Conservation (phyloP, 1,140 invertebrate species). For the Achroia grisella region DNA sequence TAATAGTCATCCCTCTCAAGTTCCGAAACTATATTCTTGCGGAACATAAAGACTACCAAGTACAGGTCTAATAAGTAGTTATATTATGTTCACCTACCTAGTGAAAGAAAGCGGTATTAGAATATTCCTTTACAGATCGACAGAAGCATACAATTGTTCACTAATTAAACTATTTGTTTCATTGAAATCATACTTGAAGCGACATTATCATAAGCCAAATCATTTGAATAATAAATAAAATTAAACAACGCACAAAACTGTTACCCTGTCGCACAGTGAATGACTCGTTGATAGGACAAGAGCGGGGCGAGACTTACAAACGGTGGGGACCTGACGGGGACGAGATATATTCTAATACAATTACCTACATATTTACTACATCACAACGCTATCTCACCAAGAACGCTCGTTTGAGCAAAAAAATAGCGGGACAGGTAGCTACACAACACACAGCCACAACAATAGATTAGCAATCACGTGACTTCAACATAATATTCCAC, state of each 20-base stretch:
- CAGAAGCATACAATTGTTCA: background rate
- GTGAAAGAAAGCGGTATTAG: background rate
- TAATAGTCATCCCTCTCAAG: slow-evolving; percentile 21
- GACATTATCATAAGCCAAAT: slow-evolving; percentile 31
- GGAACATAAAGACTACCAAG: background rate
- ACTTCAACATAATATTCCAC: slow-evolving; percentile 17
- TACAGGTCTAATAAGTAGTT: too few relatives aligned
- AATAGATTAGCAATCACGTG: slow-evolving; percentile 42
- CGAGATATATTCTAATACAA: slow-evolving; percentile 61
- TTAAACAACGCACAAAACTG: slow-evolving; percentile 45
- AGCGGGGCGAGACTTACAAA: slow-evolving; percentile 32
- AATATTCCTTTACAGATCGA: too few relatives aligned
- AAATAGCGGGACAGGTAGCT: slow-evolving; percentile 34
- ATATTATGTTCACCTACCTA: too few relatives aligned
- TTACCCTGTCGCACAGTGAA: slow-evolving; percentile 50
- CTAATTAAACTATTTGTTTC: background rate
- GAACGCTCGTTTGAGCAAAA: background rate
- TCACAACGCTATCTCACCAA: slow-evolving; percentile 31
- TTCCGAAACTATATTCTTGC: background rate
- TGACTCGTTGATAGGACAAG: slow-evolving; percentile 56
- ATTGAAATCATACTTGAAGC: slow-evolving; percentile 3
- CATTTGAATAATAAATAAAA: slow-evolving; percentile 56
- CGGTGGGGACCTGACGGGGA: slow-evolving; percentile 48
- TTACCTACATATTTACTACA: slow-evolving; percentile 59
- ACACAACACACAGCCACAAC: slow-evolving; percentile 21